These are phyloP conservation scores for Sylvilagus bachmani DNA, from an alignment of 2,113 vertebrate species.

Conservation along the genomic window DNA sequence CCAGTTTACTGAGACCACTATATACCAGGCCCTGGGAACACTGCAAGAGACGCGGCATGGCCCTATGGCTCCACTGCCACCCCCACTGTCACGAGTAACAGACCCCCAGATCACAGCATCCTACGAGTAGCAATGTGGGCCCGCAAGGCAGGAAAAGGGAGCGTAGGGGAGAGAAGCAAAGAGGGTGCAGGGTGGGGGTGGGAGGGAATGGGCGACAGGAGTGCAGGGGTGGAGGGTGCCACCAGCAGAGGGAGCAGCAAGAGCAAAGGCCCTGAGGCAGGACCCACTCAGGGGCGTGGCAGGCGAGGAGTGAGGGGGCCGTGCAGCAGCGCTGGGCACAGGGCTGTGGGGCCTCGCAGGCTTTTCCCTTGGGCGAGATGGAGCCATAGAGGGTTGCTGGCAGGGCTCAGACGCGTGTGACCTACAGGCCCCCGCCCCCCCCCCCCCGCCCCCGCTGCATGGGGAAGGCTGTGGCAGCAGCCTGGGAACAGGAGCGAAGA, in stretches of 20 bases:
- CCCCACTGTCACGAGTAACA: no score
- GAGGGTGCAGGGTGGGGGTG: background rate
- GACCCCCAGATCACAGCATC: background rate
- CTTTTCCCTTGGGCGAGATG: background rate
- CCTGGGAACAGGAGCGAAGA: fast-evolving
- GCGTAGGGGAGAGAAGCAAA: no score
- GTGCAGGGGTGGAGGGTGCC: background rate
- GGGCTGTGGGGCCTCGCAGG: background rate
- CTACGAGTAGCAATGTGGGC: background rate
- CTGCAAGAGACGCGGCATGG: background rate
- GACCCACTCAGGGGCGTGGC: no score
- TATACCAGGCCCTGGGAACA: background rate
- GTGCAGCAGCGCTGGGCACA: background rate
- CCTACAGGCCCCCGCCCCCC: background rate
- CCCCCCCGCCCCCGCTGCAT: background rate
- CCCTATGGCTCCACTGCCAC: fast-evolving
- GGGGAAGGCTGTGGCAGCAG: background rate
- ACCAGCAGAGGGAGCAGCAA: background rate
- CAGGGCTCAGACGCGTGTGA: background rate
- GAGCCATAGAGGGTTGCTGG: background rate
- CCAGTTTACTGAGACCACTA: background rate
- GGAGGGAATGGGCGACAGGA: no score
- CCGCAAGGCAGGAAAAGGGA: no score
- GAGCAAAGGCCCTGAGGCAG: background rate
- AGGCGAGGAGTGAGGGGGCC: background rate